Base-by-base conservation (phyloP, 2,888 invertebrate genomes). In the Argyresthia albistria region DNA sequence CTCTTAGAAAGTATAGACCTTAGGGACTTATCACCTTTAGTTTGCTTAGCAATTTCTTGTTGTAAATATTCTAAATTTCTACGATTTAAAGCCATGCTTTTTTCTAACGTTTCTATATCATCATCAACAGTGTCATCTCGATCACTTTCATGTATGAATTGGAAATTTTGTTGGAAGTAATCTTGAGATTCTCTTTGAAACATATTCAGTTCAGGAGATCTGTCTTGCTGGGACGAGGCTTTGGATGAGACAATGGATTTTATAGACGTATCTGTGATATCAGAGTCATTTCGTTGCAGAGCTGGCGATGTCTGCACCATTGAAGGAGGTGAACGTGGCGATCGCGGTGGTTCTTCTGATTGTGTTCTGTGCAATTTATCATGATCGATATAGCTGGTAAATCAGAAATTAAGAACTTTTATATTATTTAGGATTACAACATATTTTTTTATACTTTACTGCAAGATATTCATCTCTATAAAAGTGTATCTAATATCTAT, bases 341-440 rank as follows among this genome's bases (percentile, higher is more conserved):
- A 93, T 60, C 92, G 87, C 4, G 93, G 93, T 6, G 94, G 94
- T 73, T 95, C 95, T 75, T 95, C 95, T 45, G 95, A 95, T 73
- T 95, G 95, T 0, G 95, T 95, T 66, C 95, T 90, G 65, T 94
- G 93, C 51, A 95, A 81, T 59, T 92, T 91, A 60, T 95, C 95
- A 66, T 95, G 95, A 25, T 93, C 92, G 25, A 73, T 73, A 45
- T 81, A 80, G 61, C 86, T 87, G 67, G 8, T 67, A 70, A 54
- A 9, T 10, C 39, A 25, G 2, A 25, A 25, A 6, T 25, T 25
- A 4, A n/a, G n/a, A n/a, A 25, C 25, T 25, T 4, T 25, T 25
- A 25, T 25, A 4, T 25, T 25, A 25, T 25, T 6, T n/a, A n/a
- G 25, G 25, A 4, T 25, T 25, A 4, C 6, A 25, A 25, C n/a